Evolutionary conservation across 2,797 vertebrate species (phyloP).

Genomic region (Cyclopterus lumpus): DNA sequence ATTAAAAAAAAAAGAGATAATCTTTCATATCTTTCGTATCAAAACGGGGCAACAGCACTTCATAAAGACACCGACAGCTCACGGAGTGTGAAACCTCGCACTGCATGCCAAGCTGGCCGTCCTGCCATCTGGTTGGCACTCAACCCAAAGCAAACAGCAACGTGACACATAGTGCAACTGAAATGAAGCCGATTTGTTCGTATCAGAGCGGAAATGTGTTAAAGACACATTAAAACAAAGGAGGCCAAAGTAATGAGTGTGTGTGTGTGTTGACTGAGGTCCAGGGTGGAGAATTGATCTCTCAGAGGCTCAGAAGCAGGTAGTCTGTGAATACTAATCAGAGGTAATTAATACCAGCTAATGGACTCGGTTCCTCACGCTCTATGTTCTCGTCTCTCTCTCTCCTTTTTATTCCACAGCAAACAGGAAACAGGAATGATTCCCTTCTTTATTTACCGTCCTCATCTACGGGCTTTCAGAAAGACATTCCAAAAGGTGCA

Average conservation of each 20-base stretch:
- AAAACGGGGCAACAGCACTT: neutral
- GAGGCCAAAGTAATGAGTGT: constrained; percentile 31
- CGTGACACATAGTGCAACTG: neutral
- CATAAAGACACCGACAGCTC: neutral
- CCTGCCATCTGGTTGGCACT: neutral
- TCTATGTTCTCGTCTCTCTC: constrained; percentile 33
- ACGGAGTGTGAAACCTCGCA: neutral
- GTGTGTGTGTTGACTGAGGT: constrained; percentile 53
- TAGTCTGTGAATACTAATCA: constrained; percentile 81
- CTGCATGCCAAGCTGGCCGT: neutral
- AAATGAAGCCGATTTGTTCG: neutral
- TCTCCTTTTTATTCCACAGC: constrained; percentile 33
- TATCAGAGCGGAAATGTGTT: neutral
- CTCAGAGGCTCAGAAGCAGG: constrained; percentile 66
- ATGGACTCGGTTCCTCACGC: constrained; percentile 74
- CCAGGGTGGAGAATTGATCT: constrained; percentile 75
- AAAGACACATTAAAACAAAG: constrained; percentile 23
- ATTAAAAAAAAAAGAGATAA: constrained; percentile 7
- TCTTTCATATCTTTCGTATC: neutral
- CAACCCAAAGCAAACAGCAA: constrained; percentile 8
- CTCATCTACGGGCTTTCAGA: constrained; percentile 6
- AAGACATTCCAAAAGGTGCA: constrained; percentile 12
- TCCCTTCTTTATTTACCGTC: constrained; percentile 17
- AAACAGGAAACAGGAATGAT: constrained; percentile 23
- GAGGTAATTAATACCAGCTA: constrained; percentile 83